A percentile compares a stretch with the other conserved stretches of the same genome.
These are phyloP conservation scores for Calameuta idolon DNA, from an alignment of 2,888 invertebrate species.

Conservation along the genomic window DNA sequence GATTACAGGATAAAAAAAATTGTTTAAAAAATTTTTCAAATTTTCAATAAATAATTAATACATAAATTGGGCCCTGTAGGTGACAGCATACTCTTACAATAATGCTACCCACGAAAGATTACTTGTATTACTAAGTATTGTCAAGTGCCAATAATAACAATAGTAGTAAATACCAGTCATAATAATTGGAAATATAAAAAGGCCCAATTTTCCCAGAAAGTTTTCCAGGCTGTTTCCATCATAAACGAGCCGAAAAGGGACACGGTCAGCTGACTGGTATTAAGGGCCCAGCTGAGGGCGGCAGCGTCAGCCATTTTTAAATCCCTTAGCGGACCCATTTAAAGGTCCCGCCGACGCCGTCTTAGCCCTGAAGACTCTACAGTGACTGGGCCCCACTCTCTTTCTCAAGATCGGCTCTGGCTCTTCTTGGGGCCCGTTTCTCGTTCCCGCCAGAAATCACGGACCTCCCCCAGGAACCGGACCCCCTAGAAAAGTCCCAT, in stretches of 20 bases:
- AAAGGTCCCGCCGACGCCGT: constrained; percentile 41
- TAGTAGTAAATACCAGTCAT: constrained; percentile 2
- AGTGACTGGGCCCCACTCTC: constrained; percentile 24
- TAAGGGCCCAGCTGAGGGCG: constrained; percentile 19
- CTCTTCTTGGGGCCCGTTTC: constrained; percentile 18
- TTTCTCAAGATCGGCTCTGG: constrained; percentile 30
- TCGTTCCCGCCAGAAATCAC: constrained; percentile 26
- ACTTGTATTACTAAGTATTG: neutral
- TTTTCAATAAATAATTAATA: neutral
- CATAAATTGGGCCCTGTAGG: neutral
- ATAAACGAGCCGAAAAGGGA: constrained; percentile 12
- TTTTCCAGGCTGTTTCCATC: constrained; percentile 11
- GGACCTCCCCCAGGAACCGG: constrained; percentile 23
- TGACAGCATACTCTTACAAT: neutral
- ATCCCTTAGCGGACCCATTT: constrained; percentile 55
- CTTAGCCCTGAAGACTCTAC: constrained; percentile 17
- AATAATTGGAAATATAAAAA: neutral
- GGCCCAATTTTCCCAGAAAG: constrained; percentile 14
- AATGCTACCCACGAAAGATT: neutral
- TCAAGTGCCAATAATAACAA: neutral
- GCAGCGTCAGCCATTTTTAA: constrained; percentile 55
- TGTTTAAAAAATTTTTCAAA: neutral
- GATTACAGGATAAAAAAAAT: neutral
- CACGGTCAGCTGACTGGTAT: constrained; percentile 30
- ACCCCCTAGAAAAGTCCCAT: constrained; percentile 29